Evolutionary conservation across 2,113 vertebrate species (phyloP), one percentile per base, ranked within the genome.

Genomic region (Sigmodon hispidus): DNA sequence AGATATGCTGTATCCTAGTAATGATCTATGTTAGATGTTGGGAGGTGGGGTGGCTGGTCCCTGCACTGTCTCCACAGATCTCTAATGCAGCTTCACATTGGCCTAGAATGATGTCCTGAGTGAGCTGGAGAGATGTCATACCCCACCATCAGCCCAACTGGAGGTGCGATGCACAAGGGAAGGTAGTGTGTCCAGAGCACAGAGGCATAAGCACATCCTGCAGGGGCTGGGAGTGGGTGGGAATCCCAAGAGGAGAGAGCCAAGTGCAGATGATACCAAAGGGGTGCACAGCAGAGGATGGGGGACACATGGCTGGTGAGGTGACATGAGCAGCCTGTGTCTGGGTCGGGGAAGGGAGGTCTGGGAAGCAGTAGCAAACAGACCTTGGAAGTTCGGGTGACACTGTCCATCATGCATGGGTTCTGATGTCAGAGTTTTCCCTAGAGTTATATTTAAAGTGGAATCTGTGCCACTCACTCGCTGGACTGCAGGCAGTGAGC

Each of bases 121-220:
- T 0, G 34, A 65, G 45, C 3, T 59, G 12, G 31, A 45, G 40
- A 24, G 1, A n/a, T 0, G 24, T 8, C 50, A 48, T 12, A 24
- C n/a, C 48, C 13, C 13, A 5, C 22, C 10, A 3, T 57, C n/a
- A 77, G 34, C 50, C 17, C 75, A 29, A 12, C n/a, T 21, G n/a
- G 24, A 65, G 26, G n/a, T 0, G 5, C 45, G 67, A n/a, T 40
- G n/a, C 8, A 1, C 0, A n/a, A 10, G 63, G 31, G 48, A 34
- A 40, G 7, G 29, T 24, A 7, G 29, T 24, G 43, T 55, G 72
- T 31, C 57, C 7, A n/a, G 61, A 19, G 12, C 15, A 1, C 0
- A 0, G 80, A 29, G 34, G 45, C 31, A 34, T 0, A 8, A 1
- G 4, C 45, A 45, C 59, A 29, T 4, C 5, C 43, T 15, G 5